Percentiles rank a stretch among this genome's conserved stretches.
Conservation (phyloP, 2,113 vertebrate genomes). For the Marmota monax region DNA sequence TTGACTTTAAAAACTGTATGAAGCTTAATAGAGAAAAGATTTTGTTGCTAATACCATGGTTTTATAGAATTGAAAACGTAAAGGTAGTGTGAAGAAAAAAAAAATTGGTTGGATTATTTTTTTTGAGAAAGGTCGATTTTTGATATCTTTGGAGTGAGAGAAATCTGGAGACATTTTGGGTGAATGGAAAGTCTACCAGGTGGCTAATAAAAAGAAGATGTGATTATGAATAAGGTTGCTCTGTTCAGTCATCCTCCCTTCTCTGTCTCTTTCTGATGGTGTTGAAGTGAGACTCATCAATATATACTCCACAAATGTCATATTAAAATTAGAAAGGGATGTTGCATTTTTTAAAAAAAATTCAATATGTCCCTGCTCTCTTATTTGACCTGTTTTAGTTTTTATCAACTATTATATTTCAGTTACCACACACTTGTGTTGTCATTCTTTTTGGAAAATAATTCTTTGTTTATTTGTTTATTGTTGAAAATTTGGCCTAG, state of each 20-base stretch:
- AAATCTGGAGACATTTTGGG: neutral
- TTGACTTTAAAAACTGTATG: slow-evolving; percentile 8
- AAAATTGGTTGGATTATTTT: neutral
- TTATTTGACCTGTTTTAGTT: neutral
- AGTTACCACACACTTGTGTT: neutral
- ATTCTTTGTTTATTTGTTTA: neutral
- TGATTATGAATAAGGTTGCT: neutral
- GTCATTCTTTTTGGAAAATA: neutral
- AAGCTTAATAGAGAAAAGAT: neutral
- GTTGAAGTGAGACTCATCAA: neutral
- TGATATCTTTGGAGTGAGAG: neutral
- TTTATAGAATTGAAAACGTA: neutral
- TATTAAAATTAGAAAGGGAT: neutral
- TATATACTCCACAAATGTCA: neutral
- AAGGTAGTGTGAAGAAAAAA: neutral
- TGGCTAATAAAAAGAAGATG: neutral
- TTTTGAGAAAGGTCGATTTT: neutral
- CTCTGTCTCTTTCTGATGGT: neutral
- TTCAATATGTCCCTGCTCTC: neutral
- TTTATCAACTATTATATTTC: neutral
- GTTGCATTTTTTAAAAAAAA: no score
- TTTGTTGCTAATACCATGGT: neutral
- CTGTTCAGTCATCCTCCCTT: neutral
- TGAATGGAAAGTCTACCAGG: neutral
- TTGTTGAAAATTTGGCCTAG: neutral